Percentiles rank a stretch among this genome's conserved stretches.
Evolutionary conservation across 2,797 vertebrate genomes (phyloP).

Genomic region (Moxostoma hubbsi): DNA sequence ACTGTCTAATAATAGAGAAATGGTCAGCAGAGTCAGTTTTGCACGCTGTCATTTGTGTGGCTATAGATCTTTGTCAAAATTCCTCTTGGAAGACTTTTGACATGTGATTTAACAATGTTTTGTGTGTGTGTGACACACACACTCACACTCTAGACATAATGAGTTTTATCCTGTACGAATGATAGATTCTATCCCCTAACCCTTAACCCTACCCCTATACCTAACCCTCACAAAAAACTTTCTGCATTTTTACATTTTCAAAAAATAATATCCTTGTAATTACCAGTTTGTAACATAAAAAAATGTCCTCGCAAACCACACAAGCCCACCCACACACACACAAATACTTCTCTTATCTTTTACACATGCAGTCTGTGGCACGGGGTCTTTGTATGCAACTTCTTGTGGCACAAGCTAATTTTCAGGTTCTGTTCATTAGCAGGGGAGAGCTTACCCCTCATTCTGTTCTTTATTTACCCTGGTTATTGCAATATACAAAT

Average conservation of each 20-base stretch:
- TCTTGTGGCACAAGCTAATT: constrained; percentile 14
- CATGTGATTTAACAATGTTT: neutral
- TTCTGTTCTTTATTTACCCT: constrained; percentile 31
- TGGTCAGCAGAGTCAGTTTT: too few relatives aligned
- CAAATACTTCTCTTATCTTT: neutral
- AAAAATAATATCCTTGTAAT: too few relatives aligned
- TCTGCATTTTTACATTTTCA: too few relatives aligned
- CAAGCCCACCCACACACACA: neutral
- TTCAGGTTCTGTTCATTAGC: constrained; percentile 35
- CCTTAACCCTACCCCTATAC: too few relatives aligned
- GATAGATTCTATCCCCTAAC: too few relatives aligned
- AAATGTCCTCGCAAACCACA: too few relatives aligned
- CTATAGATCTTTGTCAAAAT: neutral
- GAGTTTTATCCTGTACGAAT: too few relatives aligned
- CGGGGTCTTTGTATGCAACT: neutral
- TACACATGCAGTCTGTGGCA: neutral
- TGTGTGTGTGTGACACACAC: too few relatives aligned
- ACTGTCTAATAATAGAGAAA: neutral
- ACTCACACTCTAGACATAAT: too few relatives aligned
- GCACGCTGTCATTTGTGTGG: neutral
- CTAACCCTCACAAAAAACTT: too few relatives aligned
- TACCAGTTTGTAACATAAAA: too few relatives aligned
- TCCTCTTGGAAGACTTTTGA: neutral
- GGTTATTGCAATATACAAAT: constrained; percentile 70
- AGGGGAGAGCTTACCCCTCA: constrained; percentile 46